phyloP scores from a whole-genome alignment of 2,888 invertebrate genomes.

The Cryptus armator region DNA sequence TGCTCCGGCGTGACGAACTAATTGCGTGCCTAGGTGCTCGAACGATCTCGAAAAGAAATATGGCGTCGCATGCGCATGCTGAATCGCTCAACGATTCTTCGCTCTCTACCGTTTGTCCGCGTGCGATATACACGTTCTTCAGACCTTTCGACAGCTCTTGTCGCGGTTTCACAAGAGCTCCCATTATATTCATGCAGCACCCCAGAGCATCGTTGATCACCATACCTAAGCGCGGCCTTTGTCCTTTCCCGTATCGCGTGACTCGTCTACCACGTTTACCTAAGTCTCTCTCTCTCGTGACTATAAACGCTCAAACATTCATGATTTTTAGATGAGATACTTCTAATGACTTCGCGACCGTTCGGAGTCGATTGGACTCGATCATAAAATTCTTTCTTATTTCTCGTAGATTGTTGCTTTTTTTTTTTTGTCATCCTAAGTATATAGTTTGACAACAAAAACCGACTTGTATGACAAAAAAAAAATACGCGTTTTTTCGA shows the following conservation, averaged over 20 bases:
- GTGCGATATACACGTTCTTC: conserved; percentile 12
- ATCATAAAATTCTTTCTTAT: too few relatives aligned
- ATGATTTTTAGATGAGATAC: conserved; percentile 10
- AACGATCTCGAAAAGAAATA: conserved; percentile 58
- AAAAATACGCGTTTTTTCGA: too few relatives aligned
- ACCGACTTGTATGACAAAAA: too few relatives aligned
- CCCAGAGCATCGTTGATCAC: conserved; percentile 17
- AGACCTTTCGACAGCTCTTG: conserved; percentile 55
- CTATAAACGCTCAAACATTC: not conserved
- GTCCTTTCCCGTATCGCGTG: conserved; percentile 52
- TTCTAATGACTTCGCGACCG: not conserved
- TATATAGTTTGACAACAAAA: too few relatives aligned
- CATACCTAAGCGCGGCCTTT: conserved; percentile 44
- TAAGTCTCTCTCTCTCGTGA: not conserved
- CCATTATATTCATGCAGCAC: conserved; percentile 41
- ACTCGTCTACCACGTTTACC: conserved; percentile 32
- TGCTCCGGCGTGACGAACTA: conserved; percentile 68
- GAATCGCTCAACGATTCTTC: conserved; percentile 30
- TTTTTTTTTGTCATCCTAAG: too few relatives aligned
- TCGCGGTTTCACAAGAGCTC: conserved; percentile 61
- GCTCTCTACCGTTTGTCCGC: conserved; percentile 7
- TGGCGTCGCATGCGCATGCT: conserved; percentile 57
- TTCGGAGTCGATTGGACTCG: too few relatives aligned
- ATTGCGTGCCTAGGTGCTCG: conserved; percentile 59
- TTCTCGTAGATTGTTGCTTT: too few relatives aligned